Percentiles rank a stretch among this genome's conserved stretches.
Evolutionary conservation across 1,140 invertebrate genomes (phyloP).

Genomic region (Drosophila littoralis): DNA sequence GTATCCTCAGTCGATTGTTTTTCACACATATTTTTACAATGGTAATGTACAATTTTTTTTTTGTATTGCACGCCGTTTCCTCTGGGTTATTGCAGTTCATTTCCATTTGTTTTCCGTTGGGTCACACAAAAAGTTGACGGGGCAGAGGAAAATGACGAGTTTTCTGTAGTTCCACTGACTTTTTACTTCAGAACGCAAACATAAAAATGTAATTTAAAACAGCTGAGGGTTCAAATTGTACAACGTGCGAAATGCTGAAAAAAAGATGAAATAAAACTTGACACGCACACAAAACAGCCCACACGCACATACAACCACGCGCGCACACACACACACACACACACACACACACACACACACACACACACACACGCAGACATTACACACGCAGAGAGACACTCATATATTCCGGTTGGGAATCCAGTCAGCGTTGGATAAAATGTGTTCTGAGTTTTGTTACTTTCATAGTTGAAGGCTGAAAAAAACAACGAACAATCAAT

Average conservation of each 20-base stretch:
- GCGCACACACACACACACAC: conserved; percentile 5
- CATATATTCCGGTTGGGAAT: conserved; percentile 56
- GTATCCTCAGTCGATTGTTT: background rate
- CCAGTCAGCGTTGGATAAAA: conserved; percentile 43
- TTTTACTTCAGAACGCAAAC: conserved; percentile 46
- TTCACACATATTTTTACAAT: background rate
- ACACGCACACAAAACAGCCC: conserved; percentile 9
- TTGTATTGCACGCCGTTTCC: background rate
- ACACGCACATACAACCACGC: conserved; percentile 3
- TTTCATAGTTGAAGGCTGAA: conserved; percentile 9
- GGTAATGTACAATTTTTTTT: background rate
- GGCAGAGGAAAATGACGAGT: conserved; percentile 1
- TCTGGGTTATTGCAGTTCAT: conserved; percentile 18
- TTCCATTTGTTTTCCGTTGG: conserved; percentile 3
- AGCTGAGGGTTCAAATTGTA: conserved; percentile 61
- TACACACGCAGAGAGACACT: conserved; percentile 6
- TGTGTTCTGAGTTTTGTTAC: conserved; percentile 36
- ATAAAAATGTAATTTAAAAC: conserved; percentile 73
- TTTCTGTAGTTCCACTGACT: conserved; percentile 32
- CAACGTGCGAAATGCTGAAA: conserved; percentile 59
- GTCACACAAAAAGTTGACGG: background rate
- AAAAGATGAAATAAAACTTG: conserved; percentile 61
- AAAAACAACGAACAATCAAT: background rate
- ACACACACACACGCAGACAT: background rate
- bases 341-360: background rate